These are phyloP conservation scores for Leguminivora glycinivorella DNA, from an alignment of 1,140 invertebrate genomes.

Conservation along the genomic window DNA sequence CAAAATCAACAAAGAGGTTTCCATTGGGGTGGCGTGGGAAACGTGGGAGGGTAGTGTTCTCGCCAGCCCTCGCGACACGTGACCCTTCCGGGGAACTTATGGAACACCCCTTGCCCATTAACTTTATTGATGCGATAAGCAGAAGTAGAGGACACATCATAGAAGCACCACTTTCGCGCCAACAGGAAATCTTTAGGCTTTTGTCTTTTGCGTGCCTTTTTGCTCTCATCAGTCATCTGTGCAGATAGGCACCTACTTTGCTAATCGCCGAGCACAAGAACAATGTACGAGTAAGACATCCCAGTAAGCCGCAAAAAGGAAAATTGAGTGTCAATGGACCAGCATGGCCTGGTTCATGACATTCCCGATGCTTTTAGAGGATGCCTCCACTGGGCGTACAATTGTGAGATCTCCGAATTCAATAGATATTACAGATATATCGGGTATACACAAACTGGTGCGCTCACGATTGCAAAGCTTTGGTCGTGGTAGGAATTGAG, in stretches of 20 bases:
- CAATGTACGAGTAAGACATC: slow-evolving; percentile 34
- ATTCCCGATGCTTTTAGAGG: not conserved
- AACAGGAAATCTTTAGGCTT: slow-evolving; percentile 22
- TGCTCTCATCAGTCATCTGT: too few species aligned
- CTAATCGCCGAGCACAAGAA: slow-evolving; percentile 27
- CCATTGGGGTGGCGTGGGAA: slow-evolving; percentile 72
- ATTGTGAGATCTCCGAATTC: not conserved
- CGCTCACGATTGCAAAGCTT: not conserved
- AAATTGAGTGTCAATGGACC: slow-evolving; percentile 77
- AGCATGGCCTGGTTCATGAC: slow-evolving; percentile 48
- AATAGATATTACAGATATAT: not conserved
- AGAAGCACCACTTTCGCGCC: not conserved
- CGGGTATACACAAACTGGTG: not conserved
- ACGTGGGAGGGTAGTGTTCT: slow-evolving; percentile 60
- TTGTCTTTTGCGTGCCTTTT: not conserved
- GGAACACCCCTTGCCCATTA: slow-evolving; percentile 24
- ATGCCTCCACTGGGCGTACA: not conserved
- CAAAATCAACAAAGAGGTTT: slow-evolving; percentile 72
- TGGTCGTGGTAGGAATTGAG: slow-evolving; percentile 37
- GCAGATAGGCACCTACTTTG: too few species aligned
- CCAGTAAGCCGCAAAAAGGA: slow-evolving; percentile 56
- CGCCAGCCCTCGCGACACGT: slow-evolving; percentile 59
- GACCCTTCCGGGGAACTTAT: slow-evolving; percentile 57
- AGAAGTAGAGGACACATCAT: not conserved
- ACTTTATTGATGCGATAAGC: slow-evolving; percentile 19